Conservation (phyloP, 2,113 vertebrate species). For the Epinephelus moara region DNA sequence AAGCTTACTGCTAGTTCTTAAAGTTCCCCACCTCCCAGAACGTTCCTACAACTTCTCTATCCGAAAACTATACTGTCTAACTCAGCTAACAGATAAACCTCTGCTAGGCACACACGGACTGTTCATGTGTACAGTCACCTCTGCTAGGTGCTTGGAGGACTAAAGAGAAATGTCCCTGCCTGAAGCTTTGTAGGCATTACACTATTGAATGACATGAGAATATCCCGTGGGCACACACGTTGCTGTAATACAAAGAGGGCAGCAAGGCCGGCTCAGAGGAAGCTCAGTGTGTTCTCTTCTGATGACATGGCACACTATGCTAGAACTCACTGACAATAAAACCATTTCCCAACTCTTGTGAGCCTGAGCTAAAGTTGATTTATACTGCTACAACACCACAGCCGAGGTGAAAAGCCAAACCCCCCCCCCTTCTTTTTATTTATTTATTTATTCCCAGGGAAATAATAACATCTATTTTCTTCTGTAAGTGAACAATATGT, state of each 20-base stretch:
- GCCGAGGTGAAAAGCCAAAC: background rate
- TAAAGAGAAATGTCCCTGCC: background rate
- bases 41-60: background rate
- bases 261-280: background rate
- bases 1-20: background rate
- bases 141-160: background rate
- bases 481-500: background rate
- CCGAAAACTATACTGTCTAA: background rate
- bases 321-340: background rate
- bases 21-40: constrained; percentile 1
- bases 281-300: background rate
- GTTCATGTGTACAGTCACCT: background rate
- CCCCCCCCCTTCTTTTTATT: background rate
- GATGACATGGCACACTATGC: background rate
- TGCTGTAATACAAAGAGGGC: background rate
- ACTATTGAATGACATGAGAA: background rate
- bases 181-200: background rate
- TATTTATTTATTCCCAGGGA: background rate
- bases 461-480: background rate
- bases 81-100: background rate
- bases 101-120: background rate
- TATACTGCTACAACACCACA: background rate
- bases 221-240: background rate
- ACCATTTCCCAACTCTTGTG: background rate
- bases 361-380: background rate